phyloP scores from a whole-genome alignment of 2,797 vertebrate genomes.

The Buphagus erythrorhynchus region DNA sequence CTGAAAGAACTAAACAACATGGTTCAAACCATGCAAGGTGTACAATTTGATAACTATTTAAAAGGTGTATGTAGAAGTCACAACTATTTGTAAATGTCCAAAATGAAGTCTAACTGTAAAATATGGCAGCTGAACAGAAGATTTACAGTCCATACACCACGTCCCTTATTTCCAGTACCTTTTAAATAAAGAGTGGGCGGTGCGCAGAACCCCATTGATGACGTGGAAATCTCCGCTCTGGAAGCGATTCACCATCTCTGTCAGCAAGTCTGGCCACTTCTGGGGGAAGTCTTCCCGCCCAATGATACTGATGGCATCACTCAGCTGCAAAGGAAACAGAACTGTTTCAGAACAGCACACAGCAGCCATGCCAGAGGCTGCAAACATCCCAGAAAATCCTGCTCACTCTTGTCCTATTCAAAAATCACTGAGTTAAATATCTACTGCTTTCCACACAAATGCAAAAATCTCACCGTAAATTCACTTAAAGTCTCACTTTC shows the following conservation, averaged over 20 bases:
- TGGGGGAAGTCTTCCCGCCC: slow-evolving; percentile 97
- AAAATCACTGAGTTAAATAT: background rate
- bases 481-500: background rate
- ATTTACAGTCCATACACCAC: background rate
- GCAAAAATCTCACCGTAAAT: background rate
- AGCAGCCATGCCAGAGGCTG: background rate
- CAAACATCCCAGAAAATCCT: background rate
- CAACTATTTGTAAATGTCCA: background rate
- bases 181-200: slow-evolving; percentile 96
- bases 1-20: background rate
- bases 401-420: background rate
- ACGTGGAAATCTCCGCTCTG: slow-evolving; percentile 97
- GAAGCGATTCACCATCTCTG: slow-evolving; percentile 97
- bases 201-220: slow-evolving; percentile 95
- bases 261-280: slow-evolving; percentile 97
- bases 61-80: background rate
- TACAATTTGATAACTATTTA: background rate
- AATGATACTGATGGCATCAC: slow-evolving; percentile 98
- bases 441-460: background rate
- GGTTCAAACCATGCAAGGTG: background rate
- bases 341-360: background rate
- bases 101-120: background rate
- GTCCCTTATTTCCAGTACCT: slow-evolving; percentile 75
- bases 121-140: background rate
- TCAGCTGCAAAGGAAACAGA: slow-evolving; percentile 80